A percentile compares a stretch with the other conserved stretches of the same genome.
Conservation (phyloP, 2,113 vertebrate genomes). For the Oncorhynchus mykiss region DNA sequence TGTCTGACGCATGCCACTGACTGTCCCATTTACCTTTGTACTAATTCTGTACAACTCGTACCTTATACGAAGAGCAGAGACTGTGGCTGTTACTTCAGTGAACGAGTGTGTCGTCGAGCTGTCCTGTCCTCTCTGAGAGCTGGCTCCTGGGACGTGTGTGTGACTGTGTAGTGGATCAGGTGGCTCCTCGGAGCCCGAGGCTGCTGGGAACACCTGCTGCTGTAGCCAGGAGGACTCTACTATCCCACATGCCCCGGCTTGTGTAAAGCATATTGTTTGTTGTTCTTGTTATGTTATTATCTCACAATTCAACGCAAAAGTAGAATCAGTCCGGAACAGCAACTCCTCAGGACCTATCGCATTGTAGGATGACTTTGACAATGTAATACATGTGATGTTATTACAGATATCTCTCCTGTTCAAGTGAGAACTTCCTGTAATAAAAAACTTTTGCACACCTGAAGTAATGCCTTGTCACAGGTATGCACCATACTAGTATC, state of each 20-base stretch:
- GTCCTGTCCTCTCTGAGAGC: constrained; percentile 61
- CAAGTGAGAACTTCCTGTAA: too few species aligned
- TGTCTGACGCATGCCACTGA: constrained; percentile 21
- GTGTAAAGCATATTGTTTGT: constrained; percentile 3
- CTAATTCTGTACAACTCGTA: constrained; percentile 15
- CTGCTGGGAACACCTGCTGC: constrained; percentile 64
- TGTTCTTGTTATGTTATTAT: constrained; percentile 48
- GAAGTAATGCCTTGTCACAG: too few species aligned
- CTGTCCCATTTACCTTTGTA: constrained; percentile 49
- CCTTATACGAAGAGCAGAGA: background rate
- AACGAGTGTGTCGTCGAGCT: constrained; percentile 37
- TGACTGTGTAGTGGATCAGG: constrained; percentile 26
- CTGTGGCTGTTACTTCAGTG: background rate
- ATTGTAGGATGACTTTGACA: too few species aligned
- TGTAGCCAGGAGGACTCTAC: constrained; percentile 38
- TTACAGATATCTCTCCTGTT: too few species aligned
- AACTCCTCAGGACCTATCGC: background rate
- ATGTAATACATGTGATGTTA: too few species aligned
- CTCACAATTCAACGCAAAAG: constrained; percentile 3
- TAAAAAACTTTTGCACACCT: too few species aligned
- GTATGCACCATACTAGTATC: too few species aligned
- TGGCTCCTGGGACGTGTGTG: constrained; percentile 56
- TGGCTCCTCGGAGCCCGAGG: constrained; percentile 47
- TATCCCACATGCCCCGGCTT: constrained; percentile 45
- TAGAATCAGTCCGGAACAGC: background rate